Conservation (phyloP, 2,888 invertebrate species). For the Artemia sinica region DNA sequence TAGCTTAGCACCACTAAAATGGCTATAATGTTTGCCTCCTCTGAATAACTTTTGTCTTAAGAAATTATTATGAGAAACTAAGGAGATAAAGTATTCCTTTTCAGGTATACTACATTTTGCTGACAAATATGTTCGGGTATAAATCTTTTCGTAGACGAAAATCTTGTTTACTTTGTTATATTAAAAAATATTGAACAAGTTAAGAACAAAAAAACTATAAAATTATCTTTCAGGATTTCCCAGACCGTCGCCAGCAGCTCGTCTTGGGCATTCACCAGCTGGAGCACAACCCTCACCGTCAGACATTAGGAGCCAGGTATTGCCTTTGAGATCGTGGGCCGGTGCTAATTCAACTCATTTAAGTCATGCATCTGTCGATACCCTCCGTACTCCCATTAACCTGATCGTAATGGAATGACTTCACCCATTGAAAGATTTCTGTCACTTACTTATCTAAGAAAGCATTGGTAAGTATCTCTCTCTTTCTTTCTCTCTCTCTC, state of each 20-base stretch:
- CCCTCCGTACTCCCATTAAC: slow-evolving; percentile 55
- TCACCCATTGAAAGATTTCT: slow-evolving; percentile 77
- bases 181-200: no score
- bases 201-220: no score
- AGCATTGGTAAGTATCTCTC: not conserved
- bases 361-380: slow-evolving; percentile 68
- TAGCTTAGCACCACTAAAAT: no score
- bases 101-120: no score
- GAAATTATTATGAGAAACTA: no score
- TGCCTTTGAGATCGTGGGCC: slow-evolving; percentile 70
- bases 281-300: slow-evolving; percentile 26
- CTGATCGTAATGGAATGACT: slow-evolving; percentile 41
- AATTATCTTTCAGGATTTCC: not conserved
- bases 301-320: slow-evolving; percentile 38
- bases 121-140: no score
- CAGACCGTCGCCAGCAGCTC: slow-evolving; percentile 37
- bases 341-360: slow-evolving; percentile 77
- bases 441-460: not conserved
- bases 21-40: no score
- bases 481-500: no score
- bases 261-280: slow-evolving; percentile 33
- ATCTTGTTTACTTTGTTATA: no score
- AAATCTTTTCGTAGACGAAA: no score
- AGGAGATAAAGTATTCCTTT: no score
- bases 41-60: no score